Evolutionary conservation across 2,888 invertebrate species (phyloP).

Genomic region (Argynnis bischoffii): DNA sequence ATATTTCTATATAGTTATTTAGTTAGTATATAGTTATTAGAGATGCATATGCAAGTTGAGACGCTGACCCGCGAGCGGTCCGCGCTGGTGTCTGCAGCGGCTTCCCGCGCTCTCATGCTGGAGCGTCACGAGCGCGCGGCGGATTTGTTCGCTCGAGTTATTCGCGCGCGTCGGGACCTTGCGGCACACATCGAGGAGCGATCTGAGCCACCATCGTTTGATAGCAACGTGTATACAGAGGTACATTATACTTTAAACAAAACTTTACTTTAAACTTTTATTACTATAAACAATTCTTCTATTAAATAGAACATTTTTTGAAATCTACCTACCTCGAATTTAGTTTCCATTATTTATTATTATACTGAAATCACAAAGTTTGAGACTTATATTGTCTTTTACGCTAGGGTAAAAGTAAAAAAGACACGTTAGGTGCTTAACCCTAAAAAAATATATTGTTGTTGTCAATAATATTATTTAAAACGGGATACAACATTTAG

Average conservation of each 20-base stretch:
- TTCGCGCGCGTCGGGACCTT: conserved; percentile 62
- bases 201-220: conserved; percentile 49
- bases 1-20: conserved; percentile 51
- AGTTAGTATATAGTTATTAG: conserved; percentile 59
- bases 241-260: conserved; percentile 26
- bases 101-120: conserved; percentile 70
- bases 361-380: no score
- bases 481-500: conserved; percentile 43
- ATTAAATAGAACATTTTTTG: no score
- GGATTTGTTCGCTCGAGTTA: conserved; percentile 62
- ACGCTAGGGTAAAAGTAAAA: no score
- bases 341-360: no score
- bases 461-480: neutral
- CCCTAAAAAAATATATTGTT: no score
- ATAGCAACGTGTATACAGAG: conserved; percentile 50
- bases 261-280: no score
- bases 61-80: conserved; percentile 63
- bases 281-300: no score
- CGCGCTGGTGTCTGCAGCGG: conserved; percentile 64
- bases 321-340: no score
- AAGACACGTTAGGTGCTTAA: no score
- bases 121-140: conserved; percentile 73
- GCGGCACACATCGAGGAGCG: conserved; percentile 54
- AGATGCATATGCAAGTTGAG: conserved; percentile 69
- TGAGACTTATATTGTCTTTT: no score